phyloP scores from a whole-genome alignment of 2,797 vertebrate species.

The Gallinago nigripennis region DNA sequence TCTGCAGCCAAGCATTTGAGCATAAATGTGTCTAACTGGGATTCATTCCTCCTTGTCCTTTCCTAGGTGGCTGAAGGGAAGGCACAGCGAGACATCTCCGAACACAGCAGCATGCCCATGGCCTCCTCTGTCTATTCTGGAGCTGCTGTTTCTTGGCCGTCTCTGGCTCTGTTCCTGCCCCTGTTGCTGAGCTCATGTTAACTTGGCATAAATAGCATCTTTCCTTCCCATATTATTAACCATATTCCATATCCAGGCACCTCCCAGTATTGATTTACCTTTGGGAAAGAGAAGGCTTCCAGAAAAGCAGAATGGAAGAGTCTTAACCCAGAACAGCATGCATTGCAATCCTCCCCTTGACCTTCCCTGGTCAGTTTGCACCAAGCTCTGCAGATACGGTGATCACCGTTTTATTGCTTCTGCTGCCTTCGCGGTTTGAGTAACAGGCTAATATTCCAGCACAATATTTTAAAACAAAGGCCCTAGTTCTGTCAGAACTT shows the following conservation, averaged over 20 bases:
- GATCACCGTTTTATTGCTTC: background rate
- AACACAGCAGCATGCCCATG: slow-evolving; percentile 20
- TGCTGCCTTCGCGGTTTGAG: background rate
- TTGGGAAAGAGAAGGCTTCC: background rate
- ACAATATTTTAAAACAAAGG: background rate
- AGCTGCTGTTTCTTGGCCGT: slow-evolving; percentile 42
- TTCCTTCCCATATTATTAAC: background rate
- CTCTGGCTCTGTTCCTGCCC: slow-evolving; percentile 36
- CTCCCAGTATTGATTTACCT: background rate
- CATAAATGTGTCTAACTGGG: background rate
- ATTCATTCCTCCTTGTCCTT: slow-evolving; percentile 27
- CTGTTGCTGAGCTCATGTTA: slow-evolving; percentile 55
- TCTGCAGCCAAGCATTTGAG: background rate
- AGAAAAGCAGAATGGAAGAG: background rate
- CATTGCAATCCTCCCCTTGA: background rate
- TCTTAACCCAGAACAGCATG: background rate
- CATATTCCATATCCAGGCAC: background rate
- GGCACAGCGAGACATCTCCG: slow-evolving; percentile 1
- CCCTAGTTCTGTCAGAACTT: background rate
- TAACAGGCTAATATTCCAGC: background rate
- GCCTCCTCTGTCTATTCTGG: slow-evolving; percentile 52
- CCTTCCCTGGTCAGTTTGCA: background rate
- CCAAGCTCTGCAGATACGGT: background rate
- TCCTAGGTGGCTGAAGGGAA: slow-evolving; percentile 59
- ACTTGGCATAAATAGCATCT: background rate